Conservation (phyloP, 2,113 vertebrate genomes). For the Panthera leo region DNA sequence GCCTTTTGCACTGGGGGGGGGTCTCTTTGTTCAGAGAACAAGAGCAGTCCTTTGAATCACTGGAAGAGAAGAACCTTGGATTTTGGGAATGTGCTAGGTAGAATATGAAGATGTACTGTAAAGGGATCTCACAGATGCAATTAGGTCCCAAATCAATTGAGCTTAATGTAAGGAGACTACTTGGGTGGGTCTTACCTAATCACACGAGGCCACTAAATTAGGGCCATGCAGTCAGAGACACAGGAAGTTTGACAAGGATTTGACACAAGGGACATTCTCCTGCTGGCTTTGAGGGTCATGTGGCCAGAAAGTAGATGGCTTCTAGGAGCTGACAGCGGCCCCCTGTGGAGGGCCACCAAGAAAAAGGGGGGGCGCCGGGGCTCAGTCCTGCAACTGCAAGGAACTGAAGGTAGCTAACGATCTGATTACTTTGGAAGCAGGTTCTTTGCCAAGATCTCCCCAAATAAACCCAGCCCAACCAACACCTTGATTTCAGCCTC, state of each 20-base stretch:
- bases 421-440: not conserved
- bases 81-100: not conserved
- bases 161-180: not conserved
- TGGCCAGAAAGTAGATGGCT: rapidly evolving
- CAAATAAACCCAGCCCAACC: not conserved
- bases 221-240: not conserved
- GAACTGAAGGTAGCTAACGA: not conserved
- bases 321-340: not conserved
- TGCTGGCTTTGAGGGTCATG: not conserved
- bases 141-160: not conserved
- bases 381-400: not conserved
- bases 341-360: not conserved
- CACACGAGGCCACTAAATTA: not conserved
- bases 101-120: not conserved
- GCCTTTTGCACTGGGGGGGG: not conserved
- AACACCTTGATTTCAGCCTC: not conserved
- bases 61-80: not conserved
- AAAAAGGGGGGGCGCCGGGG: not conserved
- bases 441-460: not conserved
- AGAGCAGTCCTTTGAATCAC: not conserved
- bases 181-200: not conserved
- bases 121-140: not conserved
- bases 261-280: not conserved
- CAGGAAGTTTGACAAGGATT: not conserved
- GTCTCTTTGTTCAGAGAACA: not conserved